Evolutionary conservation across 2,888 invertebrate genomes (phyloP), one percentile per base, ranked within the genome.

Genomic region (Oxycera nigricornis): DNA sequence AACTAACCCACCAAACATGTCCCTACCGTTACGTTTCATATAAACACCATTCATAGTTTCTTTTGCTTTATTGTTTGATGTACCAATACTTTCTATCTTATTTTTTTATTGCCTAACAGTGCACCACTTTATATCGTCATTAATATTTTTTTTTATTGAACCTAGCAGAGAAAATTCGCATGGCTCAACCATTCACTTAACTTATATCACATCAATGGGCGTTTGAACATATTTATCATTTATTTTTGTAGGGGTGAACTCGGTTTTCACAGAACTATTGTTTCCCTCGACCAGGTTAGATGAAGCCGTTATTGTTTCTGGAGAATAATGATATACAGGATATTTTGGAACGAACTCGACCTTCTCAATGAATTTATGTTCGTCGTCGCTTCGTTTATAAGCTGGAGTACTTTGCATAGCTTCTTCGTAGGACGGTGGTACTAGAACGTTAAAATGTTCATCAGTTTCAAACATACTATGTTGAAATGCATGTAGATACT

Each of bases 381-480:
- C 82, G 70, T 83, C 83, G n/a, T 80, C 81, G 77, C 84, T 83
- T 78, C 80, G 81, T 77, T 82, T 84, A 20, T 46, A 39, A 73
- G 83, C 83, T 78, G 83, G 83, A 17, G 24, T 52, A 30, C 78
- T 78, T 67, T 6, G n/a, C 1, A 67, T 82, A 70, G 85, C 84
- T 78, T 85, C 84, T 79, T 85, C 83, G 75, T 85, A 85, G 28
- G 85, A 82, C 76, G 85, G 85, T 67, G 85, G 85, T 80, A 82
- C 85, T 85, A 75, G 57, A 26, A 68, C 41, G 61, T 65, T 28
- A 73, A n/a, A n/a, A n/a, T n/a, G n/a, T n/a, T n/a, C n/a, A n/a
- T n/a, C n/a, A n/a, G n/a, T 55, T n/a, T 67, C 30, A 26, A 9
- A 52, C 20, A 59, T 14, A 28, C 0, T 14, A 28, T 6, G 9